Percentiles rank a stretch among this genome's conserved stretches.
Conservation (phyloP, 2,888 invertebrate genomes). For the Autographa pulchrina region DNA sequence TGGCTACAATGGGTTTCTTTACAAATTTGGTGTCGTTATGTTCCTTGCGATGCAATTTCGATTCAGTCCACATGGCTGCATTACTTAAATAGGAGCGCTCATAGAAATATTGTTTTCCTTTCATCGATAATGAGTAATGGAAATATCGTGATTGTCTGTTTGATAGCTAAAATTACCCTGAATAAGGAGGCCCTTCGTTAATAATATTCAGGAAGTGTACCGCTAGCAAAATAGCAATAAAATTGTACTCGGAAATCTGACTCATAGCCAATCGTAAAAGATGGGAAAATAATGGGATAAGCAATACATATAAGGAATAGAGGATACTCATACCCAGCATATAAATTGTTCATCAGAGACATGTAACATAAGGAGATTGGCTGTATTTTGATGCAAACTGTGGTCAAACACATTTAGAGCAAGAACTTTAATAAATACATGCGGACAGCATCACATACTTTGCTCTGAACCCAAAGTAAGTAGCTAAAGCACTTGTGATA, state of each 20-base stretch:
- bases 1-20: conserved; percentile 77
- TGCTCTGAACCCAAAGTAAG: no score
- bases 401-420: not conserved
- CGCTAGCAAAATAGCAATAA: conserved; percentile 33
- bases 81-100: conserved; percentile 58
- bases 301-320: no score
- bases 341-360: no score
- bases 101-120: conserved; percentile 61
- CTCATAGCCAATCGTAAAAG: not conserved
- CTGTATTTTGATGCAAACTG: not conserved
- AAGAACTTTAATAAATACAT: no score
- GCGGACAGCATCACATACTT: no score
- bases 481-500: no score
- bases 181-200: conserved; percentile 35
- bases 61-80: conserved; percentile 62
- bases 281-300: not conserved
- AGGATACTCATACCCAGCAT: no score
- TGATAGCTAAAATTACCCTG: conserved; percentile 52
- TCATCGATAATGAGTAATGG: conserved; percentile 56
- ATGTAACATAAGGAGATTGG: not conserved
- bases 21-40: conserved; percentile 74
- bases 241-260: conserved; percentile 25
- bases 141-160: conserved; percentile 56
- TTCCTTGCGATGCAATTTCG: conserved; percentile 62
- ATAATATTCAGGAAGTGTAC: conserved; percentile 43